Base-by-base conservation (phyloP, 2,113 vertebrate species). In the Bubo bubo region DNA sequence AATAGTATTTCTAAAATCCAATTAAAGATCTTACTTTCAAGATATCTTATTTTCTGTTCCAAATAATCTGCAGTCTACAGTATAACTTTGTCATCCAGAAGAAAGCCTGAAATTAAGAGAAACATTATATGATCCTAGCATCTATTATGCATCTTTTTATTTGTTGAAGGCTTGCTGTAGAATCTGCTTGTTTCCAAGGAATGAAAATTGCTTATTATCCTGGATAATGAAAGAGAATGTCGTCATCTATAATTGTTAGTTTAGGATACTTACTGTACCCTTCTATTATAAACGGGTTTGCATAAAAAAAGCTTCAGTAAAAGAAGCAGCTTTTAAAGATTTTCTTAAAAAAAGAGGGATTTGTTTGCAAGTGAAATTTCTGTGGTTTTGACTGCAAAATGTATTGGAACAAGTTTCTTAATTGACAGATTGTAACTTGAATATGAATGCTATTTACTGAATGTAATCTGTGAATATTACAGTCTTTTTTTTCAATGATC, bases 151-250 rank as follows among this genome's bases (percentile, higher is more conserved):
- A 71, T 88, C 43, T 87, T 93, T 79, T 60, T 95, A 67, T 82
- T 97, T 97, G 71, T 47, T 94, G 53, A 86, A 85, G 27, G 13
- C 41, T 95, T 91, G 34, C 49, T 94, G 72, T 87, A 66, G 52
- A 79, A 55, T 90, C 66, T 92, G 30, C 93, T 96, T 95, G 53
- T 96, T 97, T 97, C 74, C 47, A 95, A 87, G 91, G 94, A 87
- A 93, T 90, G 82, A 97, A 97, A 97, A 97, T 95, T 88, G 83
- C 74, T 96, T 94, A 56, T 96, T 97, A 97, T 94, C 79, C 84
- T 0, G 6, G 86, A 86, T 92, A 95, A 97, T 96, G 90, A 95
- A 96, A 86, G 92, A 88, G 82, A 96, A 97, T 87, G 41, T 94
- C 72, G 6, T 81, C 83, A 94, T 97, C 72, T 95, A 4, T 97